Base-by-base conservation (phyloP, 2,888 invertebrate genomes). In the Tenthredo distinguenda region DNA sequence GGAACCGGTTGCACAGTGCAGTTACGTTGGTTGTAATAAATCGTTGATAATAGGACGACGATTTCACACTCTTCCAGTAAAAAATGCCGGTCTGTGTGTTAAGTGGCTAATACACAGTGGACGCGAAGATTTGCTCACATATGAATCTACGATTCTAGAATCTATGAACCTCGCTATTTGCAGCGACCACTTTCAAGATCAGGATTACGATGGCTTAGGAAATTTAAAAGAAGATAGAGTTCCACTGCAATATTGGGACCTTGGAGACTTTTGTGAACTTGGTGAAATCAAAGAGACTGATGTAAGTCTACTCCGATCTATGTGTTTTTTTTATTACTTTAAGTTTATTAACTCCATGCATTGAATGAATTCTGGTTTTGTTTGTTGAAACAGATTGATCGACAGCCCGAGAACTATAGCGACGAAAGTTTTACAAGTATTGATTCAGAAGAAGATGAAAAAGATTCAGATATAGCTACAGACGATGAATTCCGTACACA, bases 41-140 rank as follows among this genome's bases (percentile, higher is more conserved):
- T 18, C 65, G 40, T 47, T 31, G 68, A 65, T 18, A 47, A 62
- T n/a, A 62, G 68, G 83, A 65, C 68, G 62, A 71, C 18, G 26
- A 18, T 83, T 83, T 83, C 83, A 83, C n/a, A 43, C 50, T 47
- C 31, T 83, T 21, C 83, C 83, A 31, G 21, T 47, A 5, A 26
- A 71, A 43, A 83, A 83, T 50, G 65, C 83, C 21, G 47, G 68
- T 1, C 83, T 83, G 9, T 83, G 83, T 71, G 83, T 83, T 6
- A 83, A 83, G 34, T 83, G 83, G 83, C 34, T 83, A 47, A 83
- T 83, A 43, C 71, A 83, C 68, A 83, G 83, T 10, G 83, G 83
- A 21, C 83, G 83, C 12, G 83, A 83, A 68, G 83, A 83, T 83
- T 47, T 83, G 34, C 83, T 83, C 18, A 47, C 83, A 18, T 58